phyloP scores from a whole-genome alignment of 2,888 invertebrate species.

The Prosapia bicincta region DNA sequence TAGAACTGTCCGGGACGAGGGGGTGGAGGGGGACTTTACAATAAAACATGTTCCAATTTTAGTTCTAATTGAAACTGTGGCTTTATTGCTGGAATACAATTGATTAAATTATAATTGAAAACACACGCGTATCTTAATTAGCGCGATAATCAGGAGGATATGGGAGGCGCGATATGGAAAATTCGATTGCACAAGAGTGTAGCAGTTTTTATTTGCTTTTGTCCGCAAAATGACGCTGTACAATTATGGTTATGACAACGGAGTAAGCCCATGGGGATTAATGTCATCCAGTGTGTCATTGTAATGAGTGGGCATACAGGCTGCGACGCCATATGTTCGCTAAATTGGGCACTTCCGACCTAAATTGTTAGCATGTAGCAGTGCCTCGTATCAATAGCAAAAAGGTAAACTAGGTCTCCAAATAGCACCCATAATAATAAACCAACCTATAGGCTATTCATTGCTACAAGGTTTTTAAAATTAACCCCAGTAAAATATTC shows the following conservation, averaged over 20 bases:
- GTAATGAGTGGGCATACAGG: neutral
- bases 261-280: neutral
- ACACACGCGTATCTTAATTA: neutral
- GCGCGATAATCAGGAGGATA: neutral
- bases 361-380: too few species aligned
- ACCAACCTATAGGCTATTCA: too few species aligned
- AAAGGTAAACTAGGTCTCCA: too few species aligned
- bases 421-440: too few species aligned
- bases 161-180: neutral
- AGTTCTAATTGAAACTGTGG: neutral
- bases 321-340: neutral
- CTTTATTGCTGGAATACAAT: neutral
- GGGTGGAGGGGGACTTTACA: neutral
- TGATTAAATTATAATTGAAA: conserved; percentile 2
- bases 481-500: too few species aligned
- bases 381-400: too few species aligned
- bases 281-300: neutral
- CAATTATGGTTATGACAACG: neutral
- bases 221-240: neutral
- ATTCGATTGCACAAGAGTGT: neutral
- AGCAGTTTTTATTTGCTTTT: neutral
- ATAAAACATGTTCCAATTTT: neutral
- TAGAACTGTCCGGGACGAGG: neutral
- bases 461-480: too few species aligned
- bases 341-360: too few species aligned